Percentiles rank a stretch among this genome's conserved stretches.
phyloP scores from a whole-genome alignment of 2,888 invertebrate genomes.

The Aleiodes leptofemur region DNA sequence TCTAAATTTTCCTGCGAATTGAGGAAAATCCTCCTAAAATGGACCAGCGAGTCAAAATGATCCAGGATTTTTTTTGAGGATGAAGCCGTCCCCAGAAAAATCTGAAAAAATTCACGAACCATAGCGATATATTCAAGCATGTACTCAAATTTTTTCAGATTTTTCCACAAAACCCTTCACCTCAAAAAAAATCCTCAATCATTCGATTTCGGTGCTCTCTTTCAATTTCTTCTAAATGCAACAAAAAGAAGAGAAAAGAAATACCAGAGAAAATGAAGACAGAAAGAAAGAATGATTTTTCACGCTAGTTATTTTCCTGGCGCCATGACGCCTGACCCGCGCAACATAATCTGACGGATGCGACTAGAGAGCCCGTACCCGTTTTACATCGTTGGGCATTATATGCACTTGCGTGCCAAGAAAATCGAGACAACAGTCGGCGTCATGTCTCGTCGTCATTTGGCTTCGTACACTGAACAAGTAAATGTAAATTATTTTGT shows the following conservation, averaged over 20 bases:
- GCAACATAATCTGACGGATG: conserved; percentile 64
- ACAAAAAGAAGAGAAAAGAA: neutral
- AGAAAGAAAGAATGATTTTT: conserved; percentile 39
- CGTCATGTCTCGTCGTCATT: conserved; percentile 45
- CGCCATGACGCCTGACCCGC: conserved; percentile 67
- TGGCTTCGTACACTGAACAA: conserved; percentile 29
- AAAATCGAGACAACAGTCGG: conserved; percentile 37
- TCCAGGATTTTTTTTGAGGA: too few species aligned
- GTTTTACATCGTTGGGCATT: conserved; percentile 30
- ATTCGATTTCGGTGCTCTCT: too few species aligned
- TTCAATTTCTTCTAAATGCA: neutral
- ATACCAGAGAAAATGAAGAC: conserved; percentile 17
- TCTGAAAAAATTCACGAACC: too few species aligned
- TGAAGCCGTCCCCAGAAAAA: too few species aligned
- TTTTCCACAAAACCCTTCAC: too few species aligned
- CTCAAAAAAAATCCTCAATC: too few species aligned
- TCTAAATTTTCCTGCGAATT: too few species aligned
- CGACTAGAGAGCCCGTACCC: conserved; percentile 26
- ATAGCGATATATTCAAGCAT: too few species aligned
- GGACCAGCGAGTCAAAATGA: too few species aligned
- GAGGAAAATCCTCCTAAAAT: too few species aligned
- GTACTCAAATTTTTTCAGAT: too few species aligned
- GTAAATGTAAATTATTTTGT: neutral
- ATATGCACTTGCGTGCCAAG: conserved; percentile 33
- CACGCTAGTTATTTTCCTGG: conserved; percentile 56